These are phyloP conservation scores for Mirza zaza DNA, from an alignment of 2,113 vertebrate genomes.

Conservation along the genomic window DNA sequence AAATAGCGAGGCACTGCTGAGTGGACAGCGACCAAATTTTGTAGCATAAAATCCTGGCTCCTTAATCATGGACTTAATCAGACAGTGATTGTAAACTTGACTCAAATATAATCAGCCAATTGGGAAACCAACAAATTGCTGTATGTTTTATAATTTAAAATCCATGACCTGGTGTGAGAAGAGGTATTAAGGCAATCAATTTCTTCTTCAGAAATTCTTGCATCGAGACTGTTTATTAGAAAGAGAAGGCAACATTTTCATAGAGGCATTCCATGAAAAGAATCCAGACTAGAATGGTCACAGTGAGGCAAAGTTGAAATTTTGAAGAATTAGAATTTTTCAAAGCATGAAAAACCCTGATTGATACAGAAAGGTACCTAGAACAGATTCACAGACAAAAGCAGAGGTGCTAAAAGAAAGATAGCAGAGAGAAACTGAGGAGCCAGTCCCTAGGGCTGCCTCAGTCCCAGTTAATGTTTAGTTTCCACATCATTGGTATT, in stretches of 20 bases:
- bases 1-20: background rate
- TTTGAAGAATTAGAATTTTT: background rate
- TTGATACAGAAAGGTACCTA: rapidly evolving
- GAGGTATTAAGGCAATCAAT: background rate
- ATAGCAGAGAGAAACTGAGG: background rate
- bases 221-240: background rate
- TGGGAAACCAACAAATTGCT: background rate
- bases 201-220: background rate
- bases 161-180: background rate
- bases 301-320: background rate
- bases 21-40: background rate
- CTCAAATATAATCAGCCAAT: background rate
- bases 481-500: slow-evolving; percentile 36
- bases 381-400: background rate
- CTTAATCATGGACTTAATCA: background rate
- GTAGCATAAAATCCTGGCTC: background rate
- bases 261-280: background rate
- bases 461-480: background rate
- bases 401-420: background rate
- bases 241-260: background rate
- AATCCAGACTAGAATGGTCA: background rate
- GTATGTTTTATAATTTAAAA: background rate
- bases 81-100: background rate
- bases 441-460: background rate
- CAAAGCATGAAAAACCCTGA: background rate